A percentile compares a stretch with the other conserved stretches of the same genome.
Conservation (phyloP, 2,888 invertebrate species). For the Eristalis intricaria region DNA sequence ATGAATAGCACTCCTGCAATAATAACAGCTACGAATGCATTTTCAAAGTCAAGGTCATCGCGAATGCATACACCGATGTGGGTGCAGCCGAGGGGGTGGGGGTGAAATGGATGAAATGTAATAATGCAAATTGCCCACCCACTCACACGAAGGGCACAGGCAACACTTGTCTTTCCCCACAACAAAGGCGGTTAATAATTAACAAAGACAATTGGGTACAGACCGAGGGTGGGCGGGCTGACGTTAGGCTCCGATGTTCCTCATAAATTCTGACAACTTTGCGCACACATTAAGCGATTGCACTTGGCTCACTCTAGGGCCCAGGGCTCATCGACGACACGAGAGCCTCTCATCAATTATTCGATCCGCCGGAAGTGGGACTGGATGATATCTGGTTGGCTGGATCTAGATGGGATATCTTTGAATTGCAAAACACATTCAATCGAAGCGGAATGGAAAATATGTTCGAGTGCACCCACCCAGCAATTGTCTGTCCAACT, state of each 20-base stretch:
- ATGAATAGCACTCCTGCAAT: slow-evolving; percentile 37
- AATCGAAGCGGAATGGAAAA: not conserved
- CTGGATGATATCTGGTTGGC: not conserved
- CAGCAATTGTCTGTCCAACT: slow-evolving; percentile 23
- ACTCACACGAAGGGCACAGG: slow-evolving; percentile 28
- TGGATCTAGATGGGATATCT: slow-evolving; percentile 23
- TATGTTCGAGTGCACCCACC: not conserved
- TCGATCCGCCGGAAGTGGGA: not conserved
- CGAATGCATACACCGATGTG: not conserved
- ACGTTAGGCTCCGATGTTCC: not conserved
- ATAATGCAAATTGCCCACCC: slow-evolving; percentile 51
- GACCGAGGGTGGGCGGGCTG: not conserved
- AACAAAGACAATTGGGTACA: slow-evolving; percentile 5
- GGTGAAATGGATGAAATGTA: slow-evolving; percentile 11
- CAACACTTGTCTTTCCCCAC: slow-evolving; percentile 35
- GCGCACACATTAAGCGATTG: slow-evolving; percentile 29
- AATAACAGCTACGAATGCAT: slow-evolving; percentile 31
- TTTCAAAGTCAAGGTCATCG: slow-evolving; percentile 66
- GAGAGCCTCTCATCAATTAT: slow-evolving; percentile 45
- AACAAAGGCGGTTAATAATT: slow-evolving; percentile 46
- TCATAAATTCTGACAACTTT: not conserved
- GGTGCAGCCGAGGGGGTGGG: not conserved
- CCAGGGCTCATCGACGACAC: slow-evolving; percentile 25
- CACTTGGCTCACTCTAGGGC: slow-evolving; percentile 20
- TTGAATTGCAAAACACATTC: slow-evolving; percentile 32